Conservation (phyloP, 2,113 vertebrate genomes). For the Leptosomus discolor region DNA sequence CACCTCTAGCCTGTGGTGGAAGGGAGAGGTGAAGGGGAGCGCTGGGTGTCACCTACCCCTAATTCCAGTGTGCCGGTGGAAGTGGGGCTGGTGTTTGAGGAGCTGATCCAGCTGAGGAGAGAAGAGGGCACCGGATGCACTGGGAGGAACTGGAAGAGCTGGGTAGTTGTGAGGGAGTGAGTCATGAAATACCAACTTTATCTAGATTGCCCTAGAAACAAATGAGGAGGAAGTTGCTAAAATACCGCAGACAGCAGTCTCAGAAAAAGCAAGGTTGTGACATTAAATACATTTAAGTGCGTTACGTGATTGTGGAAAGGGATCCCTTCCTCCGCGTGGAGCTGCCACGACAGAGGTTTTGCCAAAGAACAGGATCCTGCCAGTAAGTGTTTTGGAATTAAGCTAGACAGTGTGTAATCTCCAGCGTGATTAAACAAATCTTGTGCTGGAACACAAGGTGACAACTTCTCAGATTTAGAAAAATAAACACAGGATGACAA, state of each 20-base stretch:
- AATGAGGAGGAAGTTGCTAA: not conserved
- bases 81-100: not conserved
- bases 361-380: not conserved
- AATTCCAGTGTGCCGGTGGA: not conserved
- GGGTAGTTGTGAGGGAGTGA: not conserved
- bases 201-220: not conserved
- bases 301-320: not conserved
- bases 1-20: not conserved
- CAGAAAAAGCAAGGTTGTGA: not conserved
- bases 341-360: not conserved
- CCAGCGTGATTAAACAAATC: not conserved
- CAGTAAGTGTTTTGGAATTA: not conserved
- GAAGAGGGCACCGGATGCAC: fast-evolving
- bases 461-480: not conserved
- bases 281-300: not conserved
- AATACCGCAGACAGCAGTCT: not conserved
- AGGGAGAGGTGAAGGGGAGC: not conserved
- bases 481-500: not conserved
- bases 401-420: not conserved
- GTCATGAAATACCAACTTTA: not conserved
- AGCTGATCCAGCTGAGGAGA: not conserved
- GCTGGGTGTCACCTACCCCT: fast-evolving
- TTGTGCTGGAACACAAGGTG: not conserved
- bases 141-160: not conserved
- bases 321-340: not conserved